phyloP scores from a whole-genome alignment of 1,140 invertebrate genomes.

The Lepidurus apus region DNA sequence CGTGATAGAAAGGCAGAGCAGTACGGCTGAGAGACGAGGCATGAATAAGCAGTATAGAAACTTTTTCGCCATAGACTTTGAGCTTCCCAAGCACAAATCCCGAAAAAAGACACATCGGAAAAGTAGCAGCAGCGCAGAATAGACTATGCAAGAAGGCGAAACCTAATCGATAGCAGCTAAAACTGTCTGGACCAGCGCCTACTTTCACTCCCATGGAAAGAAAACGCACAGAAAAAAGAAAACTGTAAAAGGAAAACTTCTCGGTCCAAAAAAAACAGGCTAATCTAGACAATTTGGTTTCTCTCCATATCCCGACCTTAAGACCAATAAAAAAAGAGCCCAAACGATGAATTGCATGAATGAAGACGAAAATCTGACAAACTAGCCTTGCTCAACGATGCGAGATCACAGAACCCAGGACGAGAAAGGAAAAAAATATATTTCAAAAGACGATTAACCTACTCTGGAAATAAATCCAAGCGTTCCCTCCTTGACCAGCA shows the following conservation, averaged over 20 bases:
- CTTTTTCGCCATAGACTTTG: too few relatives aligned
- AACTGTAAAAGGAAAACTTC: neutral
- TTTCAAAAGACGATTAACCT: too few relatives aligned
- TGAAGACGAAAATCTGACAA: neutral
- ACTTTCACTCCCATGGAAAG: neutral
- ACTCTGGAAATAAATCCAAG: too few relatives aligned
- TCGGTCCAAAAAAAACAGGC: neutral
- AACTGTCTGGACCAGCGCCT: slow-evolving; percentile 13
- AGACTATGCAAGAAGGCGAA: neutral
- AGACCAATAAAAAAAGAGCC: neutral
- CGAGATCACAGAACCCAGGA: neutral
- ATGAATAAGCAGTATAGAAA: neutral
- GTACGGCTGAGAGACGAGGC: neutral
- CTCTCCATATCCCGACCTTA: neutral
- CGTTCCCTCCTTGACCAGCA: too few relatives aligned
- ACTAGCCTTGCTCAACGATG: neutral
- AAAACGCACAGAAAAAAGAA: neutral
- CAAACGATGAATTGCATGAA: neutral
- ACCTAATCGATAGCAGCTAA: slow-evolving; percentile 22
- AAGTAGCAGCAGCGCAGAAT: neutral
- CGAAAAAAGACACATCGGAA: neutral
- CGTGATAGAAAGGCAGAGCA: neutral
- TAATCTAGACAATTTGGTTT: neutral
- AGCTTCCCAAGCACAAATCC: too few relatives aligned
- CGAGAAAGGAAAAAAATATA: neutral